These are phyloP conservation scores for Castor canadensis DNA, from an alignment of 2,113 vertebrate genomes.

Conservation along the genomic window DNA sequence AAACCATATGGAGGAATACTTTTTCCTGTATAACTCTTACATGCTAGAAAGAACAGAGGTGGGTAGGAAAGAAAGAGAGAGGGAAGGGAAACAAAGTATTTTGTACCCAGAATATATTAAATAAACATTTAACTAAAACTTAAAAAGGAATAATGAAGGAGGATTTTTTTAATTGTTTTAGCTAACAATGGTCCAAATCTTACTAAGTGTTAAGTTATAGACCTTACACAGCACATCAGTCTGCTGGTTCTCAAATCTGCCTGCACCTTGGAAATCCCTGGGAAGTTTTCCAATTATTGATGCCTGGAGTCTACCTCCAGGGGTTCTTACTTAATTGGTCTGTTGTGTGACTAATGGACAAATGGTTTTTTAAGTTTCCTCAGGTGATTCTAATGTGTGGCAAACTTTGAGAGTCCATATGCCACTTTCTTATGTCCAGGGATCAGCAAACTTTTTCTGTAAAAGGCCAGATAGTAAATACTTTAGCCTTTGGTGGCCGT, in stretches of 20 bases:
- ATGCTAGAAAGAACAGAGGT: background rate
- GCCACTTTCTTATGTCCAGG: background rate
- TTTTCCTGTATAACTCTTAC: background rate
- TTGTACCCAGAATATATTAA: background rate
- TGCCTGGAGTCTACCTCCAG: background rate
- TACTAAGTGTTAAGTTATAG: background rate
- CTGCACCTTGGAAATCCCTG: background rate
- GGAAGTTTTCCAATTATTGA: background rate
- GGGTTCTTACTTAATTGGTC: background rate
- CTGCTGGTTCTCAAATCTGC: background rate
- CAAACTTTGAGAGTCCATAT: background rate
- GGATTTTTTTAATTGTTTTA: background rate
- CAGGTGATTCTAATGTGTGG: background rate
- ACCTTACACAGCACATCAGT: background rate
- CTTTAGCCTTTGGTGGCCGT: background rate
- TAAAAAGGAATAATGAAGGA: background rate
- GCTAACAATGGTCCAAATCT: background rate
- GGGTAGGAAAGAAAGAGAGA: background rate
- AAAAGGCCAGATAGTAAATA: background rate
- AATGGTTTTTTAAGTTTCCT: background rate
- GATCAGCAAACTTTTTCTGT: background rate
- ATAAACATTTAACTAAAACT: background rate
- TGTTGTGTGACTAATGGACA: background rate
- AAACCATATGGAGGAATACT: background rate
- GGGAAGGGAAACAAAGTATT: background rate